Evolutionary conservation across 2,797 vertebrate genomes (phyloP), one percentile per base, ranked within the genome.

Genomic region (Tapera naevia): DNA sequence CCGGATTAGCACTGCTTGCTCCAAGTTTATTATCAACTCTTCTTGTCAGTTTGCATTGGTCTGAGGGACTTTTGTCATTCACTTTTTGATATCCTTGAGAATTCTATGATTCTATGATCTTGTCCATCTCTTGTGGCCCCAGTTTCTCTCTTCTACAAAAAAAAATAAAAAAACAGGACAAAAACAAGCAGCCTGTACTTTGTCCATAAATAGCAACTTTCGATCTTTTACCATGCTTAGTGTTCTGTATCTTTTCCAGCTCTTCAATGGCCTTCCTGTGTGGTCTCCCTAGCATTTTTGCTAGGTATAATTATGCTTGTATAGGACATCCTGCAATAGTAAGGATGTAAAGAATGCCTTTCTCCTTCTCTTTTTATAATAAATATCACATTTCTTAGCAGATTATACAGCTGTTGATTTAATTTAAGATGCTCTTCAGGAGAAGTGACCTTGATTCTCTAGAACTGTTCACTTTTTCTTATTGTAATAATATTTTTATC

Each of bases 221-320:
- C 18, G 5, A 86, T 87, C 91, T 65, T 73, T 51, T 65, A 39
- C 51, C 33, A 17, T 57, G 45, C 45, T 93, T 28, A 13, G 32
- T 81, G 53, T 86, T 23, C 78, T 93, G 41, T 92, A 73, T 82
- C 86, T 85, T 86, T 94, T 78, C 79, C 79, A 95, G 23, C 80
- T 87, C 85, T 94, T 87, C 89, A 70, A 27, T 97, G 70, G 51
- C 73, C 75, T 96, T 97, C 92, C 94, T 97, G 93, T 96, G 93
- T 97, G 92, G 91, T 96, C 96, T 97, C 88, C 61, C 51, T 64
- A 74, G 43, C 78, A 66, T 93, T 94, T 91, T 83, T 93, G 76
- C 60, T 57, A 86, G 91, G 48, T 70, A 10, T 45, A 88, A 88
- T 96, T 94, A 86, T 69, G 53, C 84, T 74, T 75, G 93, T 85